These are phyloP conservation scores for Drosophila borborema DNA, from an alignment of 2,888 invertebrate genomes.

Conservation along the genomic window DNA sequence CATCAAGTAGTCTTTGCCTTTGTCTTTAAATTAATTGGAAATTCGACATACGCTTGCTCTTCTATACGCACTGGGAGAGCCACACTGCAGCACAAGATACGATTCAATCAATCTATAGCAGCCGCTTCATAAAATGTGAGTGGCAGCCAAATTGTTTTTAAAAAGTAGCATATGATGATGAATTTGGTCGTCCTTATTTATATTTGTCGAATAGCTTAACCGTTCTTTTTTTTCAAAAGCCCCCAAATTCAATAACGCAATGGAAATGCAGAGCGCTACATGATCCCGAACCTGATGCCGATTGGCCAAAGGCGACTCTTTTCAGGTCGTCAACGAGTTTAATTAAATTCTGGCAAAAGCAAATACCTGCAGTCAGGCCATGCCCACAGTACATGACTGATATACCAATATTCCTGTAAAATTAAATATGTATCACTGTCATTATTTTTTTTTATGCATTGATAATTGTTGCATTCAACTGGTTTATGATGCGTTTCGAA, in stretches of 20 bases:
- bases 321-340: not conserved
- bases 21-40: not conserved
- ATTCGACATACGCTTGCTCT: not conserved
- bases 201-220: not conserved
- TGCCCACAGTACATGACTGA: not conserved
- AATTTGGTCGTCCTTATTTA: not conserved
- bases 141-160: not conserved
- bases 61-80: not conserved
- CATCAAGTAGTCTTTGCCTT: not conserved
- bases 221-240: not conserved
- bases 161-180: not conserved
- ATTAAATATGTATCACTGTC: not conserved
- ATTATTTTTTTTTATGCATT: not conserved
- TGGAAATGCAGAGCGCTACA: not conserved
- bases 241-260: not conserved
- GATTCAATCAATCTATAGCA: not conserved
- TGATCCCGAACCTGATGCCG: not conserved
- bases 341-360: not conserved
- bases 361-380: not conserved
- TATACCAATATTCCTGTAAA: not conserved
- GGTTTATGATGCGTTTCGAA: not conserved
- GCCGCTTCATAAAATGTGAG: not conserved
- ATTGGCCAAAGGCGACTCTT: not conserved
- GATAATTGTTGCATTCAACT: not conserved
- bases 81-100: not conserved